Conservation (phyloP, 1,140 invertebrate genomes). For the Penaeus chinensis region DNA sequence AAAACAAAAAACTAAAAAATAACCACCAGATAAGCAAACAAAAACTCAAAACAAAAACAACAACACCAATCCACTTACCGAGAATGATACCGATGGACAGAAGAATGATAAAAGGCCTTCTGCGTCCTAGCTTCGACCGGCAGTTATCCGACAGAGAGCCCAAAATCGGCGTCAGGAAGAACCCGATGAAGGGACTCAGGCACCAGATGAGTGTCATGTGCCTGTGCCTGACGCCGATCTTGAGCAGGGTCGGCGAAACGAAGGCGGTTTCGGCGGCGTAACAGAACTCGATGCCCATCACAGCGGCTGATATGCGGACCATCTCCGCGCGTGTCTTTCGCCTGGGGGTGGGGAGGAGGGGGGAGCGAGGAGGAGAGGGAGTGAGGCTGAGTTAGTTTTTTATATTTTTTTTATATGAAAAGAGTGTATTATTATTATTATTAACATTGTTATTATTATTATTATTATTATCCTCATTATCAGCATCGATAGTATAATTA, state of each 20-base stretch:
- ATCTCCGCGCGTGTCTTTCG: slow-evolving; percentile 85
- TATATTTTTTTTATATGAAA: neutral
- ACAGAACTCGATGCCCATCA: slow-evolving; percentile 97
- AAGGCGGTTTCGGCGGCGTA: slow-evolving; percentile 97
- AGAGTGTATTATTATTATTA: neutral
- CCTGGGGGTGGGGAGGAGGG: slow-evolving; percentile 69
- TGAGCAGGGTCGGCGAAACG: slow-evolving; percentile 92
- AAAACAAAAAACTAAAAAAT: too few species aligned
- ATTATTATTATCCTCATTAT: too few species aligned
- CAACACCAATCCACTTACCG: slow-evolving; percentile 73
- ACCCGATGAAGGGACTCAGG: slow-evolving; percentile 88
- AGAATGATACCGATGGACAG: slow-evolving; percentile 89
- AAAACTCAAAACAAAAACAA: too few species aligned
- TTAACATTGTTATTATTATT: neutral
- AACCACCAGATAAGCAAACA: too few species aligned
- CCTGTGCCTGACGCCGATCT: slow-evolving; percentile 89
- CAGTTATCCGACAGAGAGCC: slow-evolving; percentile 94
- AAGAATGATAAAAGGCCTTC: slow-evolving; percentile 90
- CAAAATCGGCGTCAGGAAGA: slow-evolving; percentile 91
- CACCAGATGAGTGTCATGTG: slow-evolving; percentile 97
- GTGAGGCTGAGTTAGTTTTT: neutral
- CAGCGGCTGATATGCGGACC: slow-evolving; percentile 88
- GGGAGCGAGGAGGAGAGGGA: neutral
- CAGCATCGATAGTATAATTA: too few species aligned
- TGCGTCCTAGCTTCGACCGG: slow-evolving; percentile 80